Percentiles rank a stretch among this genome's conserved stretches.
Conservation (phyloP, 2,888 invertebrate species). For the Plagiodera versicolora region DNA sequence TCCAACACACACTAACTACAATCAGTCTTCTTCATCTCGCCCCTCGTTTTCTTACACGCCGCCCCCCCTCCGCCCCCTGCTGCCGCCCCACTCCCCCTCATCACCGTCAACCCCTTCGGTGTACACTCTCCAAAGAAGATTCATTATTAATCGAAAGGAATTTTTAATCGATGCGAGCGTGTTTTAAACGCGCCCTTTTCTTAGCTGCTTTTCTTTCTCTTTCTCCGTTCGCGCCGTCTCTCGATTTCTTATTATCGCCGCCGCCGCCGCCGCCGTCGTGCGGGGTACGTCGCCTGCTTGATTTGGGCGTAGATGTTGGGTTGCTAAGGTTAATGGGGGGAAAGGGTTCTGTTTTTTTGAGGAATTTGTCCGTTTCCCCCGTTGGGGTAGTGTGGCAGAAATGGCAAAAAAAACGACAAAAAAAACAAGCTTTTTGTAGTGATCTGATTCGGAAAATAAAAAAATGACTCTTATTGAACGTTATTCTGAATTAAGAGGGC, state of each 20-base stretch:
- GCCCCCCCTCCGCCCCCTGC: slow-evolving; percentile 33
- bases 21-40: slow-evolving; percentile 52
- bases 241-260: slow-evolving; percentile 29
- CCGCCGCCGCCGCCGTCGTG: too few species aligned
- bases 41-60: slow-evolving; percentile 30
- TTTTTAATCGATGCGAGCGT: slow-evolving; percentile 53
- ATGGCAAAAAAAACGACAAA: too few species aligned
- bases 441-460: too few species aligned
- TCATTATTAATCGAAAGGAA: slow-evolving; percentile 55
- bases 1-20: slow-evolving; percentile 55
- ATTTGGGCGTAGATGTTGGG: slow-evolving; percentile 7
- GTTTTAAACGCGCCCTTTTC: slow-evolving; percentile 46
- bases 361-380: too few species aligned
- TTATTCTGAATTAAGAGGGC: too few species aligned
- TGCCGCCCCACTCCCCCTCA: slow-evolving; percentile 46
- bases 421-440: too few species aligned
- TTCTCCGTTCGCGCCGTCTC: slow-evolving; percentile 24
- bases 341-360: too few species aligned
- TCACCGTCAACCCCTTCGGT: slow-evolving; percentile 50
- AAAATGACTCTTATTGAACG: too few species aligned
- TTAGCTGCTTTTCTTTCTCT: slow-evolving; percentile 35
- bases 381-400: too few species aligned
- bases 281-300: too few species aligned
- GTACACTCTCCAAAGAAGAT: slow-evolving; percentile 52
- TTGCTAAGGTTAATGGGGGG: too few species aligned